These are phyloP conservation scores for Irena cyanogastra DNA, from an alignment of 2,113 vertebrate genomes.

Conservation along the genomic window DNA sequence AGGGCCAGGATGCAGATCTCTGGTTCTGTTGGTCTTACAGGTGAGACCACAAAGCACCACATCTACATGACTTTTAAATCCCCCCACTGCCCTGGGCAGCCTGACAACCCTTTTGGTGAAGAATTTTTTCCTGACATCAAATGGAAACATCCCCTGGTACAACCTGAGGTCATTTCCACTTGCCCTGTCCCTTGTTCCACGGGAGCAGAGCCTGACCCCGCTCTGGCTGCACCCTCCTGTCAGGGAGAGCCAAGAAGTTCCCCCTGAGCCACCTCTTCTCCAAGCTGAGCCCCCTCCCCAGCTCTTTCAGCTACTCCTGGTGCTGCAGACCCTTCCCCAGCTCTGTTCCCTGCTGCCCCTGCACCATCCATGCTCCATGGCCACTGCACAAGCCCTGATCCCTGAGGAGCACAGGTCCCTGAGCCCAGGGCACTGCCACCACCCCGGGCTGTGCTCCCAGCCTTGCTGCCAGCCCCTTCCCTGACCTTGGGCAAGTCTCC, in stretches of 20 bases:
- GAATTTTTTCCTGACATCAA: background rate
- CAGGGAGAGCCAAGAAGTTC: background rate
- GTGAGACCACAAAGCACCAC: background rate
- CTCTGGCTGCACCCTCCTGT: background rate
- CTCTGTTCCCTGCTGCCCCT: background rate
- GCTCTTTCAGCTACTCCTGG: background rate
- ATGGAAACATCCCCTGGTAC: background rate
- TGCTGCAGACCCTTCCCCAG: background rate
- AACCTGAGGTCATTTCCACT: background rate
- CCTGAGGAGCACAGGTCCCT: background rate
- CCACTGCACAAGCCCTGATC: background rate
- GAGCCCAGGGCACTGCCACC: background rate
- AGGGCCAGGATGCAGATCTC: background rate
- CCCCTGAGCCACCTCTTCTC: background rate
- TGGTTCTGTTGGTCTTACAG: background rate
- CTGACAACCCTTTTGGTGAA: background rate
- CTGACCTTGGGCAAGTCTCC: slow-evolving; percentile 26
- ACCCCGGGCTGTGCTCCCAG: background rate
- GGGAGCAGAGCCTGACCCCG: background rate
- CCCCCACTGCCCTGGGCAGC: background rate
- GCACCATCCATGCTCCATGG: background rate
- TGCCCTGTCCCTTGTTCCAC: background rate
- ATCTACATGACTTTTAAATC: background rate
- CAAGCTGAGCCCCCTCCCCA: background rate
- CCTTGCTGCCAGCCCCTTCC: background rate